A percentile compares a stretch with the other conserved stretches of the same genome.
phyloP scores from a whole-genome alignment of 2,888 invertebrate species.

The Drosophila cognata region DNA sequence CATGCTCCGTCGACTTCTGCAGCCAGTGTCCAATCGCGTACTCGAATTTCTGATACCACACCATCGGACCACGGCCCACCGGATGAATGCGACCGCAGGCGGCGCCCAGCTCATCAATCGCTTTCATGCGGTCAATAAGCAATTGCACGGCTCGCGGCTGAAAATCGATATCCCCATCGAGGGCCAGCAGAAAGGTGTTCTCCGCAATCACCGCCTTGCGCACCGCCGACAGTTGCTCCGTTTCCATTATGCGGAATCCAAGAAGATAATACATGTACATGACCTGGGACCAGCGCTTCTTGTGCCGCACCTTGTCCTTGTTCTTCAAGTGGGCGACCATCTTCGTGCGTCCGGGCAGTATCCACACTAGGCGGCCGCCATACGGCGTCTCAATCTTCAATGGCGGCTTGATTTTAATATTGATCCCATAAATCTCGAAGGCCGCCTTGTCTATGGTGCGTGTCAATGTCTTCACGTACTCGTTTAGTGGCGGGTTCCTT shows the following conservation, averaged over 20 bases:
- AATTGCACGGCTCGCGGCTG: constrained; percentile 91
- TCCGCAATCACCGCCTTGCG: constrained; percentile 89
- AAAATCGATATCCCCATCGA: constrained; percentile 96
- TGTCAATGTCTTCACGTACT: constrained; percentile 91
- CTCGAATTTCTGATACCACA: constrained; percentile 95
- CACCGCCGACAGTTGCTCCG: constrained; percentile 83
- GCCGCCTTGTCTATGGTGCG: constrained; percentile 91
- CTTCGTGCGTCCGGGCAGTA: constrained; percentile 92
- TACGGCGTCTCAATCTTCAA: constrained; percentile 93
- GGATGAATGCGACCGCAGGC: constrained; percentile 97
- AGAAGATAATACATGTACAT: constrained; percentile 98
- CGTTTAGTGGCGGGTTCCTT: constrained; percentile 91
- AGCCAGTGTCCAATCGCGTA: constrained; percentile 97
- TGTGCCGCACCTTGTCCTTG: constrained; percentile 93
- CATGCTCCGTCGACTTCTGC: constrained; percentile 96
- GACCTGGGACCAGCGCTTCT: constrained; percentile 97
- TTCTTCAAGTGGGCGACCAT: constrained; percentile 95
- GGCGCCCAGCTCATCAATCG: constrained; percentile 91
- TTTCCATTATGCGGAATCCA: constrained; percentile 91
- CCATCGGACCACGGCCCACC: constrained; percentile 92
- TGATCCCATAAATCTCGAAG: constrained; percentile 89
- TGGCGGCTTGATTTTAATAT: constrained; percentile 88
- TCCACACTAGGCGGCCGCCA: constrained; percentile 94
- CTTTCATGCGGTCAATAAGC: constrained; percentile 94
- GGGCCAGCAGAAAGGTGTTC: constrained; percentile 93